Base-by-base conservation (phyloP, 2,888 invertebrate genomes). In the Heliothis peltigera region DNA sequence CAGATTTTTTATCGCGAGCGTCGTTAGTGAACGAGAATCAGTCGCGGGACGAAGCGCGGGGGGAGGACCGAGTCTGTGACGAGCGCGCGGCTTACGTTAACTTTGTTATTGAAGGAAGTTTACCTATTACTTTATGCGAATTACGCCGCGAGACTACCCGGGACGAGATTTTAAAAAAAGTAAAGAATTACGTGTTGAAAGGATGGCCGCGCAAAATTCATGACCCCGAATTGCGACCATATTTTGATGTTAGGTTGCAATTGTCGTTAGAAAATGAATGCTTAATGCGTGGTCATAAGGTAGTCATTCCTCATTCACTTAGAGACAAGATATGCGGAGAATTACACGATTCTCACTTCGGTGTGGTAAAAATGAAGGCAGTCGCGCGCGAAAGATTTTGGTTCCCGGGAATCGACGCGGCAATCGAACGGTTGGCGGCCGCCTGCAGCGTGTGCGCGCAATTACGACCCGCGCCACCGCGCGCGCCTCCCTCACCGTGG, bases 381-480 rank as follows among this genome's bases (percentile, higher is more conserved):
- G 75, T 70, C 6, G 77, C 77, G 0, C 63, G 78, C 1, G 49
- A 42, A 1, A 49, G 73, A 4, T 59, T 80, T 15, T 81, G 79
- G 78, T 81, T 80, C 35, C 78, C 81, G 0, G 69, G 70, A 3
- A 60, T 79, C 0, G 76, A 77, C 32, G 48, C 39, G 2, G 48
- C 60, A 6, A 32, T 79, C 1, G 79, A 78, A 8, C 18, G 43
- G 4, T 7, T 43, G 43, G 43, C 18, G 8, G 17, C 25, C 7
- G 48, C 32, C 5, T 51, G 51, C 35, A 10, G 18, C 10, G 51
- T 51, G 17, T 51, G 51, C 22, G 53, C 53, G 19, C 35, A n/a
- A n/a, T n/a, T 51, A 19, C 51, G 51, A 4, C 51, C 51, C 12
- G 51, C 35, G 18, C 51, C 51, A 35, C 51, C 51, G 35, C 51